Conservation (phyloP, 2,888 invertebrate genomes). For the Sarcophaga rosellei region DNA sequence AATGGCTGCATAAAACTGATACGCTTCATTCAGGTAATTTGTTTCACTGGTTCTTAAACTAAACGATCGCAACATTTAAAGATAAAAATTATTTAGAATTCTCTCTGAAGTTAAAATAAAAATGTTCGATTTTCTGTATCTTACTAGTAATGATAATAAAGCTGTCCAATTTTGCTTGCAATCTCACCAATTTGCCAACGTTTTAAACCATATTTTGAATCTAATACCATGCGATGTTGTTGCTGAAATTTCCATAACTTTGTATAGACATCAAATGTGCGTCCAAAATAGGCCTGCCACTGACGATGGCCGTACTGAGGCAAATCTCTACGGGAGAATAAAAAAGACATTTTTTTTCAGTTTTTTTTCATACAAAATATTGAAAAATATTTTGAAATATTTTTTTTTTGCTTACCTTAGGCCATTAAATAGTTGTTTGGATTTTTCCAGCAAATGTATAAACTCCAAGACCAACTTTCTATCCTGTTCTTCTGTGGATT, state of each 20-base stretch:
- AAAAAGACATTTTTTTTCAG: neutral
- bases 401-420: constrained; percentile 85
- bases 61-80: neutral
- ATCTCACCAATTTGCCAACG: constrained; percentile 99
- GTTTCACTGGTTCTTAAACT: constrained; percentile 98
- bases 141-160: constrained; percentile 99
- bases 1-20: constrained; percentile 97
- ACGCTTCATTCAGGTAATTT: constrained; percentile 97
- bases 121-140: constrained; percentile 77
- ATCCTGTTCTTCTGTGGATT: constrained; percentile 92
- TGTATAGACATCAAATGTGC: constrained; percentile 98
- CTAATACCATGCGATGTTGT: constrained; percentile 94
- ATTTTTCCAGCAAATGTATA: constrained; percentile 97
- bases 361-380: neutral
- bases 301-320: constrained; percentile 98
- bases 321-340: constrained; percentile 88
- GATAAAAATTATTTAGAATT: constrained; percentile 1
- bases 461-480: constrained; percentile 97
- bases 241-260: constrained; percentile 99
- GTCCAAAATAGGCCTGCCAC: constrained; percentile 98
- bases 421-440: constrained; percentile 98
- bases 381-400: neutral
- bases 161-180: constrained; percentile 98
- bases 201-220: constrained; percentile 96
- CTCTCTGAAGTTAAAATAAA: neutral